Conservation (phyloP, 2,113 vertebrate species). For the Acanthisitta chloris region DNA sequence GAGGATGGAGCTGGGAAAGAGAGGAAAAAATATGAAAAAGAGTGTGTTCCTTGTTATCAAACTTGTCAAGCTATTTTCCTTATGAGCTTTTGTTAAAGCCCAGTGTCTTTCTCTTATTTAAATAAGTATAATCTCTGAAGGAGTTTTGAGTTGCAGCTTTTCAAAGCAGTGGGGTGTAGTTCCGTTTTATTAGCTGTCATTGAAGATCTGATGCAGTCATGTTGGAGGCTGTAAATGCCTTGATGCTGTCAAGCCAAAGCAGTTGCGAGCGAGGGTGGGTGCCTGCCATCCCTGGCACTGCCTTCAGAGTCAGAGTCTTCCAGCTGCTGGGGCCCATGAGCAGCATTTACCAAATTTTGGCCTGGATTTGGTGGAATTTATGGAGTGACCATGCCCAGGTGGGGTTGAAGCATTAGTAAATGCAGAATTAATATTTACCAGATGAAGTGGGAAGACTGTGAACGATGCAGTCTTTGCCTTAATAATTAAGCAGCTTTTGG, state of each 20-base stretch:
- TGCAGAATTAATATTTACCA: not conserved
- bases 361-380: fast-evolving
- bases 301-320: not conserved
- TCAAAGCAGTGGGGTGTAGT: slow-evolving; percentile 52
- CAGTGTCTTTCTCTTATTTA: slow-evolving; percentile 36
- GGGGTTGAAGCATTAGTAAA: not conserved
- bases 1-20: not conserved
- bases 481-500: not conserved
- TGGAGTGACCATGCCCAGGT: not conserved
- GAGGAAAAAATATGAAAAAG: not conserved
- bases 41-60: not conserved
- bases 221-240: slow-evolving; percentile 13
- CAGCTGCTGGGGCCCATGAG: not conserved
- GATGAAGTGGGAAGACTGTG: not conserved
- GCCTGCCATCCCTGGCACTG: not conserved
- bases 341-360: not conserved
- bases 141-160: slow-evolving; percentile 29
- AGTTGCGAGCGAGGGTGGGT: not conserved
- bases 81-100: slow-evolving; percentile 27
- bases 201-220: slow-evolving; percentile 35
- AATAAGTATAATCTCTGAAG: slow-evolving; percentile 52
- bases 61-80: slow-evolving; percentile 19
- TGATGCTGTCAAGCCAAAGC: slow-evolving; percentile 29
- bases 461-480: not conserved
- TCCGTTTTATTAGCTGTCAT: slow-evolving; percentile 53